These are phyloP conservation scores for Nephrotoma guestfalica DNA, from an alignment of 2,888 invertebrate species.

Conservation along the genomic window DNA sequence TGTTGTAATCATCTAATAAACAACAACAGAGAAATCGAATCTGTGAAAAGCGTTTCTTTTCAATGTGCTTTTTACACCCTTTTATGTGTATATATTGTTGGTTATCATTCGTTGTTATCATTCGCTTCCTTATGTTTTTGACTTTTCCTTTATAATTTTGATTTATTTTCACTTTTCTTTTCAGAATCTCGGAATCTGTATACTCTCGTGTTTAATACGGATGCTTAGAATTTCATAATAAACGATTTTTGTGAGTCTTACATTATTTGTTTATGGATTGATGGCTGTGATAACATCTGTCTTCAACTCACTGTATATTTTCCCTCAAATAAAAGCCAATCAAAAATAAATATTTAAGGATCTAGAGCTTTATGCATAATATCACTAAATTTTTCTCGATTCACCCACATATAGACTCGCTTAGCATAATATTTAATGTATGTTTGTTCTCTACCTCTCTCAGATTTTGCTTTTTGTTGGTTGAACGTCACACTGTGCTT, in stretches of 20 bases:
- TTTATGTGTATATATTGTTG: not conserved
- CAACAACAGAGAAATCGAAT: not conserved
- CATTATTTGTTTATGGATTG: not conserved
- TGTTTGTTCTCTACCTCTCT: not conserved
- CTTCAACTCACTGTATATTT: not conserved
- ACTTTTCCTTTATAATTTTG: not conserved
- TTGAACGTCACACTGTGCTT: not conserved
- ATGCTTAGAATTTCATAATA: not conserved
- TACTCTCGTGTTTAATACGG: not conserved
- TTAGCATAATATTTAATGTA: not conserved
- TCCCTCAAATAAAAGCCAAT: not conserved
- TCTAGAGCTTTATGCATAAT: not conserved
- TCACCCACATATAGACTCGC: not conserved
- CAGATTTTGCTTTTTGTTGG: not conserved
- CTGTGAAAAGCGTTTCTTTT: not conserved
- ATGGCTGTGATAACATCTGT: not conserved
- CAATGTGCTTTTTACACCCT: not conserved
- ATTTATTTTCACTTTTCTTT: not conserved
- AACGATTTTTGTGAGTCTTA: not conserved
- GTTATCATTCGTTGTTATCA: not conserved
- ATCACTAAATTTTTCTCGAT: not conserved
- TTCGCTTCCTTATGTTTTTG: not conserved
- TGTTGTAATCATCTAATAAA: not conserved
- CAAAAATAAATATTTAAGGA: not conserved
- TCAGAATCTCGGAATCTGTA: not conserved